phyloP scores from a whole-genome alignment of 2,113 vertebrate species.

The Mormyrus lacerda region DNA sequence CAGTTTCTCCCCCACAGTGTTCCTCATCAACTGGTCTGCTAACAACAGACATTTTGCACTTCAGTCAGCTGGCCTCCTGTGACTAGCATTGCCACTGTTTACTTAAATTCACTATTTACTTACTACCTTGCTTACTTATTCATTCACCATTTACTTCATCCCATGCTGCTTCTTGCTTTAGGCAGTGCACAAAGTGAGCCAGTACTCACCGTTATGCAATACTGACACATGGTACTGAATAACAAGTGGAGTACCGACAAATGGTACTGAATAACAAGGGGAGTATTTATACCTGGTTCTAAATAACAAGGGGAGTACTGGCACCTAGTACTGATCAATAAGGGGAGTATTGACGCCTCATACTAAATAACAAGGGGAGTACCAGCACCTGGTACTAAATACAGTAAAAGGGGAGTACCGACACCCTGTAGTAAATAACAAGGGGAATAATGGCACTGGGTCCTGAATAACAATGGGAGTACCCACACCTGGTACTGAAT shows the following conservation, averaged over 20 bases:
- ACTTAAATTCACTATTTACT: background rate
- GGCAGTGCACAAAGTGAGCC: background rate
- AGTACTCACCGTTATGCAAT: background rate
- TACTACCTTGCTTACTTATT: background rate
- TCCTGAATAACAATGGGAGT: background rate
- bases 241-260: background rate
- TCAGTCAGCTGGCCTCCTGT: background rate
- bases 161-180: background rate
- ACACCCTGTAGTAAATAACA: no score
- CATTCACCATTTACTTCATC: background rate
- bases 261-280: background rate
- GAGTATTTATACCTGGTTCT: background rate
- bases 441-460: no score
- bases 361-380: background rate
- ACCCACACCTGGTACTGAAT: rapidly evolving
- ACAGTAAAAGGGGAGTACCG: no score
- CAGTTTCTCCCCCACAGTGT: background rate
- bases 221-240: background rate
- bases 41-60: background rate
- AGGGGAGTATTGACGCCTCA: rapidly evolving
- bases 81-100: background rate
- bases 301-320: background rate
- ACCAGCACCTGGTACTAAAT: no score
- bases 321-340: background rate
- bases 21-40: background rate